Evolutionary conservation across 2,797 vertebrate genomes (phyloP).

Genomic region (Danio albolineatus): DNA sequence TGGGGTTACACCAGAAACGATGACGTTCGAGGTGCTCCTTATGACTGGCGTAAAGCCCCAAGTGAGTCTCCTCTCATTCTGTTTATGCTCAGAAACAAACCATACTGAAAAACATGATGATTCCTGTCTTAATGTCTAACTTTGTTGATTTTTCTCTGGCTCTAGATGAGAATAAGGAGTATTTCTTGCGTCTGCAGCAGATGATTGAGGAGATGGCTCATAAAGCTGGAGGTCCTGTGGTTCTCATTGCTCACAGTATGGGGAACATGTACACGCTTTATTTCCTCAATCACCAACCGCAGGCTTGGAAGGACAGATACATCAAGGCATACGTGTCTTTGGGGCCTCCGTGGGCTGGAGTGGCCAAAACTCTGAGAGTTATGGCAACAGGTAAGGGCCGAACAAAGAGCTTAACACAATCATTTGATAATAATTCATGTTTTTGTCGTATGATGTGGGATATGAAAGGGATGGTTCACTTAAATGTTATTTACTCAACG

Average conservation of each 20-base stretch:
- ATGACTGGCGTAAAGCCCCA: conserved; percentile 97
- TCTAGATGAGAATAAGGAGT: conserved; percentile 91
- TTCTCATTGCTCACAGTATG: conserved; percentile 97
- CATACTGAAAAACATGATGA: background rate
- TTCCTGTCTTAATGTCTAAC: background rate
- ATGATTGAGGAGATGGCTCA: conserved; percentile 94
- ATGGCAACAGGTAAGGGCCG: conserved; percentile 86
- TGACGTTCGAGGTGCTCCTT: conserved; percentile 93
- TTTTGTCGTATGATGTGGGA: too few relatives aligned
- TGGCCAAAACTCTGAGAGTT: conserved; percentile 93
- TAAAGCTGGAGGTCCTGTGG: conserved; percentile 85
- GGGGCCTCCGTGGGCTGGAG: conserved; percentile 94
- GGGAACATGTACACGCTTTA: conserved; percentile 98
- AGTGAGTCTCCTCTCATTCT: conserved; percentile 78
- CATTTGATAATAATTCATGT: too few relatives aligned
- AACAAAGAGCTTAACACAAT: too few relatives aligned
- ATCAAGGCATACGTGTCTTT: conserved; percentile 89
- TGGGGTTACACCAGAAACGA: conserved; percentile 91
- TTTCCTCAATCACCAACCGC: conserved; percentile 93
- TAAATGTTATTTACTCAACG: too few relatives aligned
- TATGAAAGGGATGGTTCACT: too few relatives aligned
- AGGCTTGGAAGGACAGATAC: conserved; percentile 94
- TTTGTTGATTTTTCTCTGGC: background rate
- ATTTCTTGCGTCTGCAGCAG: conserved; percentile 86
- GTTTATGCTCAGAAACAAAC: background rate